Percentiles rank a stretch among this genome's conserved stretches.
Conservation (phyloP, 2,888 invertebrate genomes). For the Caenorhabditis japonica region DNA sequence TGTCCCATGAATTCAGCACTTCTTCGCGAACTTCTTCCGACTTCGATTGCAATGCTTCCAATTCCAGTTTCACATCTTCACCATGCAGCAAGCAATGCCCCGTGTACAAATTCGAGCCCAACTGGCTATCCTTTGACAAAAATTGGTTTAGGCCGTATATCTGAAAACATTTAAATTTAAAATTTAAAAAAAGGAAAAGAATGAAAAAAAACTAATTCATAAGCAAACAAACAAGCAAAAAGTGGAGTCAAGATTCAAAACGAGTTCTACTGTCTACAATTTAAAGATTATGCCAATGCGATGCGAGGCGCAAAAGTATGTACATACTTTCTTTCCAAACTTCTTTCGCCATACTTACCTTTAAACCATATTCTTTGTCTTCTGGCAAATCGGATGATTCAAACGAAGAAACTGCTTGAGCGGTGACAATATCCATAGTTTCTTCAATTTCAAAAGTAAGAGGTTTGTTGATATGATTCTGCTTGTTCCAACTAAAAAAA, state of each 20-base stretch:
- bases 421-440: constrained; percentile 59
- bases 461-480: constrained; percentile 44
- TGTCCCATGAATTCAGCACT: constrained; percentile 32
- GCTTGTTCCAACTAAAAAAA: constrained; percentile 21
- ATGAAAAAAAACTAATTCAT: constrained; percentile 1
- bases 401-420: constrained; percentile 61
- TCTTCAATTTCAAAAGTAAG: constrained; percentile 64
- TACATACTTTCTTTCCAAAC: too few relatives aligned
- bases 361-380: constrained; percentile 68
- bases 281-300: constrained; percentile 34
- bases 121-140: constrained; percentile 51
- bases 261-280: constrained; percentile 28
- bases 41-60: too few relatives aligned
- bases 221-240: constrained; percentile 8
- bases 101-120: constrained; percentile 72
- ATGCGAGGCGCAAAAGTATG: too few relatives aligned
- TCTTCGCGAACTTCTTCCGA: too few relatives aligned
- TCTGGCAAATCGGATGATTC: constrained; percentile 50
- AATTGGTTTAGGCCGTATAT: constrained; percentile 67
- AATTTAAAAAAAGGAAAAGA: background rate
- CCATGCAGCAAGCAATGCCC: constrained; percentile 68
- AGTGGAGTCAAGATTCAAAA: constrained; percentile 20
- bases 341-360: too few relatives aligned
- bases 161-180: constrained; percentile 37
- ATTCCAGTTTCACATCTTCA: constrained; percentile 71